Percentiles rank a stretch among this genome's conserved stretches.
phyloP scores from a whole-genome alignment of 2,797 vertebrate genomes.

The Enteromius viviparus region DNA sequence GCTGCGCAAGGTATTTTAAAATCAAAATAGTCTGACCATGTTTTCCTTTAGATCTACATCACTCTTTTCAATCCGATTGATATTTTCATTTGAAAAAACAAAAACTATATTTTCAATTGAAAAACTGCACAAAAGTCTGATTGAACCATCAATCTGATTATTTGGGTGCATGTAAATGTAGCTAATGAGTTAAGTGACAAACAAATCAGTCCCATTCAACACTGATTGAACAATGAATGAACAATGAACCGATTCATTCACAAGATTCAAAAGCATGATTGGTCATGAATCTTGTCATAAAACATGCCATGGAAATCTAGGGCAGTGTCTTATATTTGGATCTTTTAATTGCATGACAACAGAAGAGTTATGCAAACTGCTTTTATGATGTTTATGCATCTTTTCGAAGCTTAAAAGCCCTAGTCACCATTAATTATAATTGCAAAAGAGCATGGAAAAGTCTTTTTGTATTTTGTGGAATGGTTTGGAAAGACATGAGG shows the following conservation, averaged over 20 bases:
- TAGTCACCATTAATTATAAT: not conserved
- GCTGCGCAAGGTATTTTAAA: not conserved
- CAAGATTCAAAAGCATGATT: not conserved
- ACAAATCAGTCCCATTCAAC: not conserved
- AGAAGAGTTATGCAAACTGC: conserved; percentile 12
- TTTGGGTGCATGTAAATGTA: not conserved
- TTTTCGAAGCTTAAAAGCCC: conserved; percentile 8
- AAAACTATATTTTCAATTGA: not conserved
- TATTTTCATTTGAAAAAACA: not conserved
- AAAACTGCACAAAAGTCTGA: not conserved
- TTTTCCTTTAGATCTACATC: not conserved
- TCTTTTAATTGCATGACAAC: not conserved
- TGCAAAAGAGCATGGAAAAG: not conserved
- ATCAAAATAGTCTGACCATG: not conserved
- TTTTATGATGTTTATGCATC: not conserved
- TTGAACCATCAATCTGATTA: not conserved
- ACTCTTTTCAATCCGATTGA: not conserved
- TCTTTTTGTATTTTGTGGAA: not conserved
- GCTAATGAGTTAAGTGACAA: not conserved
- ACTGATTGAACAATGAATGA: too few relatives aligned
- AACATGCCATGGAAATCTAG: not conserved
- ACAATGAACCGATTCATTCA: not conserved
- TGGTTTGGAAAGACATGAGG: conserved; percentile 17
- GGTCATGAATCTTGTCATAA: not conserved
- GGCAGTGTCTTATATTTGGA: not conserved